phyloP scores from a whole-genome alignment of 1,140 invertebrate genomes.

The Elysia chlorotica region DNA sequence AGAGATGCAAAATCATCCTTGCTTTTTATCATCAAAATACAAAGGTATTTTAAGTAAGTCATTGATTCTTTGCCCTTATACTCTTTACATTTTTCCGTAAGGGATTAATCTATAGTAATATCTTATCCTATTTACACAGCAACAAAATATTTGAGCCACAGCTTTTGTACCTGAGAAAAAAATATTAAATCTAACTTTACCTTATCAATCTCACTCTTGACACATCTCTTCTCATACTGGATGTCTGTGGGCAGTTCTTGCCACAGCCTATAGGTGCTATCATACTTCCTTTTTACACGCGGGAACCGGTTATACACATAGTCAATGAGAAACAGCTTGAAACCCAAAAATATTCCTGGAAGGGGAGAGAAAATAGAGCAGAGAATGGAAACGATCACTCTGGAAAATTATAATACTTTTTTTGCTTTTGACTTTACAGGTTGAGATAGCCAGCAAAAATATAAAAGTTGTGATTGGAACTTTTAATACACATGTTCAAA shows the following conservation, averaged over 20 bases:
- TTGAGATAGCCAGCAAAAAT: neutral
- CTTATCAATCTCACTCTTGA: constrained; percentile 53
- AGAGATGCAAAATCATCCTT: no score
- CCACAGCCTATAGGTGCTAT: constrained; percentile 59
- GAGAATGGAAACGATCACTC: neutral
- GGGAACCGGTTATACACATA: constrained; percentile 61
- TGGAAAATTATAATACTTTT: neutral
- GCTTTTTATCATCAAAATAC: no score
- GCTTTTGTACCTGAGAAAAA: no score
- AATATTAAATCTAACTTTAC: constrained; percentile 33
- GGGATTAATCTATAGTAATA: no score
- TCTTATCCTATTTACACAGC: no score
- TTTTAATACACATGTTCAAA: no score
- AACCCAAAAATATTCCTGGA: constrained; percentile 53
- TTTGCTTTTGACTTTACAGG: neutral
- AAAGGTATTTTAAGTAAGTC: no score
- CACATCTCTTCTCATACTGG: constrained; percentile 51
- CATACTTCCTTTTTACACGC: constrained; percentile 59
- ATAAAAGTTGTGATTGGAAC: no score
- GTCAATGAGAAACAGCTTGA: constrained; percentile 63
- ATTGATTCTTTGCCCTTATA: no score
- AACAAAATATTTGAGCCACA: no score
- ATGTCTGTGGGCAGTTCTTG: constrained; percentile 59
- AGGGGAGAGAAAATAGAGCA: neutral
- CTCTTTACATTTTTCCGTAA: no score